Percentiles rank a stretch among this genome's conserved stretches.
These are phyloP conservation scores for Hydra vulgaris DNA, from an alignment of 30 jellyfish, hydroid and myxozoan species.

Conservation along the genomic window DNA sequence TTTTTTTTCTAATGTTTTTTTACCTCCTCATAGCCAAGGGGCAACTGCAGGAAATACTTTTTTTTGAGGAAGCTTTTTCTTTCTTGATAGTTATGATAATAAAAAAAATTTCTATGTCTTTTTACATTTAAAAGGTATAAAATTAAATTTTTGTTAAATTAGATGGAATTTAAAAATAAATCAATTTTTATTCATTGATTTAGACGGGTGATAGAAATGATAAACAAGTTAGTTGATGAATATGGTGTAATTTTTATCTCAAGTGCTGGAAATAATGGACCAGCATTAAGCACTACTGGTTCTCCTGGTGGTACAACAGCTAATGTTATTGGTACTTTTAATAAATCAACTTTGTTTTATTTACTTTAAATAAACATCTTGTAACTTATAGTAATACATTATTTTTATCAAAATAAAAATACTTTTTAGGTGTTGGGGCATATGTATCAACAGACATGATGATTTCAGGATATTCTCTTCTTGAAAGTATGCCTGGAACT, in stretches of 20 bases:
- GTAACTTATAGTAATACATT: background rate
- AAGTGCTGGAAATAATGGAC: conserved; percentile 99
- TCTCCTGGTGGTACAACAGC: conserved; percentile 82
- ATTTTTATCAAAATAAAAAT: background rate
- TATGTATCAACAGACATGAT: conserved; percentile 95
- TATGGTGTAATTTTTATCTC: conserved; percentile 67
- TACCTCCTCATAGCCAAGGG: too few relatives aligned
- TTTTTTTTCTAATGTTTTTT: background rate
- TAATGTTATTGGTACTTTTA: conserved; percentile 45
- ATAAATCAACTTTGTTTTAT: background rate
- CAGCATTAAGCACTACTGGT: conserved; percentile 87
- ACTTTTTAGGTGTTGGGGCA: conserved; percentile 90
- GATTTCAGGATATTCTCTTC: conserved; percentile 66
- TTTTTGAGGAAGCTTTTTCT: too few relatives aligned
- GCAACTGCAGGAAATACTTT: too few relatives aligned
- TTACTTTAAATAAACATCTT: background rate
- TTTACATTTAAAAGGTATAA: background rate
- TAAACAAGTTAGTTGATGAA: conserved; percentile 43
- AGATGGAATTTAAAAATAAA: background rate
- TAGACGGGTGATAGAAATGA: conserved; percentile 52
- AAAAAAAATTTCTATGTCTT: too few relatives aligned
- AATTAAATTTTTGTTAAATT: background rate
- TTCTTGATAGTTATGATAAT: too few relatives aligned
- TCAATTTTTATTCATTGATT: background rate
- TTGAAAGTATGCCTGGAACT: conserved; percentile 78